Conservation (phyloP, 1,140 invertebrate species). For the Ostrea denselamellosa region DNA sequence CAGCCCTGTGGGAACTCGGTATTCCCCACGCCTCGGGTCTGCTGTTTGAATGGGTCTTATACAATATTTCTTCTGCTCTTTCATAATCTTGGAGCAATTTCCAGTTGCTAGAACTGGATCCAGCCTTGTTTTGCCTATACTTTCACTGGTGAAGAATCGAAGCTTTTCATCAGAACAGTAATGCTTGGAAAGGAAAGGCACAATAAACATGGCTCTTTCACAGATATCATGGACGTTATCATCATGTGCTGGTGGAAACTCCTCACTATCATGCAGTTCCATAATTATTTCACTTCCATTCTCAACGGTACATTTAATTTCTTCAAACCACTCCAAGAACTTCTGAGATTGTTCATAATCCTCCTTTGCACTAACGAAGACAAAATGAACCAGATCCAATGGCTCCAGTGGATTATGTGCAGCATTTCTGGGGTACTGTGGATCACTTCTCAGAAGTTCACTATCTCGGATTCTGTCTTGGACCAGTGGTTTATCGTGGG, state of each 20-base stretch:
- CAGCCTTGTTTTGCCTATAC: not conserved
- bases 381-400: not conserved
- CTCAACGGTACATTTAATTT: not conserved
- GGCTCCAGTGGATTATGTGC: not conserved
- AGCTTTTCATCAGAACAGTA: conserved; percentile 16
- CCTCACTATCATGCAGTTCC: conserved; percentile 1
- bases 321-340: not conserved
- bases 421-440: not conserved
- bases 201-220: conserved; percentile 19
- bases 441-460: not conserved
- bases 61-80: not conserved
- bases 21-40: not conserved
- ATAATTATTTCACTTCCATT: not conserved
- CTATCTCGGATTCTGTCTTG: not conserved
- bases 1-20: conserved; percentile 1
- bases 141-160: conserved; percentile 8
- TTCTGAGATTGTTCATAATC: not conserved
- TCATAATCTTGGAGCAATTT: not conserved
- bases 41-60: not conserved
- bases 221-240: conserved; percentile 6
- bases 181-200: not conserved
- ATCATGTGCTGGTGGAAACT: conserved; percentile 20
- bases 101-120: not conserved
- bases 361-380: conserved; percentile 13
- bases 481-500: too few species aligned